Evolutionary conservation across 2,888 invertebrate genomes (phyloP).

Genomic region (Apomyelois bistriatella): DNA sequence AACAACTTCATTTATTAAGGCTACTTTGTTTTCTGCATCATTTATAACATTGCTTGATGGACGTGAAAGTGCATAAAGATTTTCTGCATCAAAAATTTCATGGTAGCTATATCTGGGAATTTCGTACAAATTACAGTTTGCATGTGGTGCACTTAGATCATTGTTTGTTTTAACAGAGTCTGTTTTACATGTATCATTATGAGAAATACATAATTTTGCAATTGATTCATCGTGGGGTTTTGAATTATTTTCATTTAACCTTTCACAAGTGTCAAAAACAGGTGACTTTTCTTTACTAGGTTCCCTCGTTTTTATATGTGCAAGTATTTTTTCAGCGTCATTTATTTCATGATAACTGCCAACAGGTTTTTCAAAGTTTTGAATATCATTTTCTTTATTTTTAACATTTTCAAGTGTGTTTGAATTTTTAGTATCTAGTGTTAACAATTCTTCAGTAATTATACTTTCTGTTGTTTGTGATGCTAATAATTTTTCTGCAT

Average conservation of each 20-base stretch:
- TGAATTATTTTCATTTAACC: neutral
- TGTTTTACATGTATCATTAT: neutral
- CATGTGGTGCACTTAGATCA: neutral
- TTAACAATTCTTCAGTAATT: neutral
- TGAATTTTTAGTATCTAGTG: neutral
- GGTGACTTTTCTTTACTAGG: neutral
- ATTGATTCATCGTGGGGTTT: no score
- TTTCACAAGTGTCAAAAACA: neutral
- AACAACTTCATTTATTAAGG: neutral
- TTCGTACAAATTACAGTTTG: neutral
- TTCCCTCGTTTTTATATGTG: neutral
- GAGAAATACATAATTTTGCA: no score
- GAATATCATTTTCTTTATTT: neutral
- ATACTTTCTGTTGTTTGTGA: neutral
- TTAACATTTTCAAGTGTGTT: neutral
- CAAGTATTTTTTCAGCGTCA: conserved; percentile 1
- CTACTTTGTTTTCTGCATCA: neutral
- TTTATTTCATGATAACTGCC: conserved; percentile 9
- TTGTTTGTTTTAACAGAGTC: neutral
- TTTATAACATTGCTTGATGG: neutral
- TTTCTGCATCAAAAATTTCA: conserved; percentile 5
- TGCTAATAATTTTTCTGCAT: conserved; percentile 1
- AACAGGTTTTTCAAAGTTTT: neutral
- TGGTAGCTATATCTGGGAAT: conserved; percentile 6
- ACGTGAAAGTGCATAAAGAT: neutral